These are phyloP conservation scores for Typhlichthys eigenmanni DNA, from an alignment of 2,797 vertebrate species.

Conservation along the genomic window DNA sequence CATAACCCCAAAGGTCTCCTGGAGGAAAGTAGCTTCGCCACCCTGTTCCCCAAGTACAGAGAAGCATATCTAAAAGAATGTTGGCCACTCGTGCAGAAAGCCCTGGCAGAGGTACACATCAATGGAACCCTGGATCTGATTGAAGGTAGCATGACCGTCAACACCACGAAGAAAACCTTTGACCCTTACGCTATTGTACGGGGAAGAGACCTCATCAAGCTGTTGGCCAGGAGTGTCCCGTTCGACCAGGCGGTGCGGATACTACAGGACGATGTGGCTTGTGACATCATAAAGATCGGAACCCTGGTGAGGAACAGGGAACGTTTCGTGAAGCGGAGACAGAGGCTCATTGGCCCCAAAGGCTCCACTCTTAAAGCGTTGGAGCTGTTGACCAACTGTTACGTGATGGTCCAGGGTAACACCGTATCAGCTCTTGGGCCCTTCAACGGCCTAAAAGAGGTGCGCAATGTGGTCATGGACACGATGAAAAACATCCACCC, in stretches of 20 bases:
- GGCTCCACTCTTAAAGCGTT: constrained; percentile 96
- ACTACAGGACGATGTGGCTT: constrained; percentile 91
- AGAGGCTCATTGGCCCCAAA: constrained; percentile 92
- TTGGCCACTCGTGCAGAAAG: constrained; percentile 93
- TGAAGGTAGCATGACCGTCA: constrained; percentile 93
- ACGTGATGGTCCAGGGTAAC: constrained; percentile 97
- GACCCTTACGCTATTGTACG: constrained; percentile 91
- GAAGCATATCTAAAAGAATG: constrained; percentile 93
- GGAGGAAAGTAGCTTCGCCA: constrained; percentile 97
- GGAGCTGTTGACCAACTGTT: constrained; percentile 92
- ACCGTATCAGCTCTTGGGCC: constrained; percentile 93
- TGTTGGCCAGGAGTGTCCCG: constrained; percentile 91
- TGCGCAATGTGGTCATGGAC: constrained; percentile 94
- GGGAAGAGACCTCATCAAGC: constrained; percentile 93
- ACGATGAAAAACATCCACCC: constrained; percentile 99
- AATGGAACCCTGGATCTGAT: constrained; percentile 89
- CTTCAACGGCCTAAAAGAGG: constrained; percentile 92
- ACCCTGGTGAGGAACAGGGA: constrained; percentile 91
- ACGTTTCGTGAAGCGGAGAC: constrained; percentile 92
- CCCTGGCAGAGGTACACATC: constrained; percentile 83
- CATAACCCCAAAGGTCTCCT: constrained; percentile 91
- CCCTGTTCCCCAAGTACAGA: constrained; percentile 92
- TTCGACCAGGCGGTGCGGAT: constrained; percentile 96
- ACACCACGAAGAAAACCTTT: constrained; percentile 92
- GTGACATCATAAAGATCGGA: constrained; percentile 97